Evolutionary conservation across 2,888 invertebrate species (phyloP).

Genomic region (Dasysyrphus tricinctus): DNA sequence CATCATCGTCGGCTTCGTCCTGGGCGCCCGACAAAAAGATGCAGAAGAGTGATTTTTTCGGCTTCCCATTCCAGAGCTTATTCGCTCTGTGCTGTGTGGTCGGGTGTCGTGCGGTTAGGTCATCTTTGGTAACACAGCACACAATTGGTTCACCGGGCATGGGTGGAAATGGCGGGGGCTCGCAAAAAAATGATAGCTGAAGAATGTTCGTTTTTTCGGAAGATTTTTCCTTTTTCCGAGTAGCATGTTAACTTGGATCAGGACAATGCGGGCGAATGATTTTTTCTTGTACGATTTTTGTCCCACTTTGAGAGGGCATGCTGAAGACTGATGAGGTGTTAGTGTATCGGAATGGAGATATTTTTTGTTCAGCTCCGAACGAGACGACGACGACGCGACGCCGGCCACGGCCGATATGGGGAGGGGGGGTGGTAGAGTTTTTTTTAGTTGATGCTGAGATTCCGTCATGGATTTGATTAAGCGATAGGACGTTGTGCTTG

Average conservation of each 20-base stretch:
- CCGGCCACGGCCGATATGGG: too few relatives aligned
- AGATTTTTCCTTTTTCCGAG: constrained; percentile 59
- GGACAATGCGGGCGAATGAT: constrained; percentile 63
- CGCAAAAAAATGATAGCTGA: constrained; percentile 34
- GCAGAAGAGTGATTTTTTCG: constrained; percentile 58
- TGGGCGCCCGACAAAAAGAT: constrained; percentile 67
- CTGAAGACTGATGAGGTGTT: constrained; percentile 74
- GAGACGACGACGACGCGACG: not conserved
- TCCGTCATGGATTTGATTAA: constrained; percentile 75
- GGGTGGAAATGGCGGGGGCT: not conserved
- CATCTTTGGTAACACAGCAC: constrained; percentile 70
- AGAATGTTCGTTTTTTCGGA: constrained; percentile 63
- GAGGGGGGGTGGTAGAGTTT: not conserved
- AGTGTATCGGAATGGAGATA: constrained; percentile 60
- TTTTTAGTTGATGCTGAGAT: constrained; percentile 70
- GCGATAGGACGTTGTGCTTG: constrained; percentile 64
- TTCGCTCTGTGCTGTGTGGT: constrained; percentile 38
- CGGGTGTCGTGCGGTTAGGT: constrained; percentile 73
- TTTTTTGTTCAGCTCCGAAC: constrained; percentile 35
- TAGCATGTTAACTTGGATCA: constrained; percentile 52
- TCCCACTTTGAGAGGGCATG: constrained; percentile 68
- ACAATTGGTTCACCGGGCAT: constrained; percentile 54
- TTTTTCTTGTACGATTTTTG: constrained; percentile 75
- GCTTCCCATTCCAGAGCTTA: constrained; percentile 37
- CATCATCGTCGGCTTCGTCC: constrained; percentile 46